phyloP scores from a whole-genome alignment of 1,140 invertebrate species.

The Sitophilus oryzae region DNA sequence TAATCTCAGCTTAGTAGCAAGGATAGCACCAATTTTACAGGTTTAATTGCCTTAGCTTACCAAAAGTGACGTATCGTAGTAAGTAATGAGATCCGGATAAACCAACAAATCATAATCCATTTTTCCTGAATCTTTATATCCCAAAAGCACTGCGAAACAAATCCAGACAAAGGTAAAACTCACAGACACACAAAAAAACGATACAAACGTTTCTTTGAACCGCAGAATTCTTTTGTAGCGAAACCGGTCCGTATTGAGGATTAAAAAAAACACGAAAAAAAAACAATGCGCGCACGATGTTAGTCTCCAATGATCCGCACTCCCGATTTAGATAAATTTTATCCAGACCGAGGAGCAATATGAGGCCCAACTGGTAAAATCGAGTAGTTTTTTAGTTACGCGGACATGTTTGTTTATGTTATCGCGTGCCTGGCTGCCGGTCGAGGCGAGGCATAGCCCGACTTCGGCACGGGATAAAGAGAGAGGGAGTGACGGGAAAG shows the following conservation, averaged over 20 bases:
- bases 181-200: slow-evolving; percentile 12
- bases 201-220: too few species aligned
- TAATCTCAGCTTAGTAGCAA: too few species aligned
- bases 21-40: too few species aligned
- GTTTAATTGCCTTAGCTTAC: too few species aligned
- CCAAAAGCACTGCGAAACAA: neutral
- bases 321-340: neutral
- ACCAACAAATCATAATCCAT: slow-evolving; percentile 44
- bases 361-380: slow-evolving; percentile 27
- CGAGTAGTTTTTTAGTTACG: slow-evolving; percentile 28
- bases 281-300: neutral
- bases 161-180: neutral
- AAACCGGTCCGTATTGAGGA: too few species aligned
- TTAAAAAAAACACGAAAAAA: slow-evolving; percentile 1
- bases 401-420: slow-evolving; percentile 43
- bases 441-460: slow-evolving; percentile 37
- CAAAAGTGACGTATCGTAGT: slow-evolving; percentile 35
- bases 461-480: slow-evolving; percentile 29
- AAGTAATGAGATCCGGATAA: slow-evolving; percentile 41
- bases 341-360: slow-evolving; percentile 20
- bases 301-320: slow-evolving; percentile 4
- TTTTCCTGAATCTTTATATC: slow-evolving; percentile 4
- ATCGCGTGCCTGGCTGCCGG: slow-evolving; percentile 32
- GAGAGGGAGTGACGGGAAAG: slow-evolving; percentile 1
- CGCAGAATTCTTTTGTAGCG: too few species aligned